Base-by-base conservation (phyloP, 2,113 vertebrate species). In the Cyprinus carpio region DNA sequence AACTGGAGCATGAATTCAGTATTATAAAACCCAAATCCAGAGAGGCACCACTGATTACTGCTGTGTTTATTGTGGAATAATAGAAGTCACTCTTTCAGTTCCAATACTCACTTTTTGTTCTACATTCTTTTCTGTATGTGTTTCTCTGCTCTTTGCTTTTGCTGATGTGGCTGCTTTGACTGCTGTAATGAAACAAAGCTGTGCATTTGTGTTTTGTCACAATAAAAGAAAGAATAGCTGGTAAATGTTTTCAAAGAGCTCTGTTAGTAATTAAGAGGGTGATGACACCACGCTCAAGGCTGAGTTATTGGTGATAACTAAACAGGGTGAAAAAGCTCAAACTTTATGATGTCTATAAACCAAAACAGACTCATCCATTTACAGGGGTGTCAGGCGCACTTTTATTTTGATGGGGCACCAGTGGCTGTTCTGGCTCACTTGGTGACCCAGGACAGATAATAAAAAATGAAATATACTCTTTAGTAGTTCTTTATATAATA, bases 251-350 rank as follows among this genome's bases (percentile, higher is more conserved):
- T 69, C 69, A 81, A 81, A 81, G 18, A 43, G 58, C 15, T 43
- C 77, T 80, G 77, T 80, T 64, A 43, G 77, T 64, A 64, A 64
- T 80, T 80, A 80, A 79, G n/a, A 80, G 23, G 34, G 31, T 46
- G 37, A 46, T 64, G 25, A 80, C 37, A 46, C 15, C 5, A 27
- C 27, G 58, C 58, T 80, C 25, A 65, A 46, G 16, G 37, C 58
- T 65, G 15, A 80, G 15, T 29, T 80, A 80, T 46, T 46, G 58
- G 34, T 64, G 58, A 80, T 80, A 56, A 64, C 58, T 80, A 80
- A 80, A 80, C 13, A 13, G 37, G 58, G n/a, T 43, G 34, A 80
- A 80, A 64, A 43, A 46, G 40, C 58, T 80, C 7, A 46, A 46
- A 46, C 15, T 64, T 46, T 46, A 80, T 65, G 8, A 65, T 18